Base-by-base conservation (phyloP, 2,113 vertebrate genomes). In the Xiphophorus couchianus region DNA sequence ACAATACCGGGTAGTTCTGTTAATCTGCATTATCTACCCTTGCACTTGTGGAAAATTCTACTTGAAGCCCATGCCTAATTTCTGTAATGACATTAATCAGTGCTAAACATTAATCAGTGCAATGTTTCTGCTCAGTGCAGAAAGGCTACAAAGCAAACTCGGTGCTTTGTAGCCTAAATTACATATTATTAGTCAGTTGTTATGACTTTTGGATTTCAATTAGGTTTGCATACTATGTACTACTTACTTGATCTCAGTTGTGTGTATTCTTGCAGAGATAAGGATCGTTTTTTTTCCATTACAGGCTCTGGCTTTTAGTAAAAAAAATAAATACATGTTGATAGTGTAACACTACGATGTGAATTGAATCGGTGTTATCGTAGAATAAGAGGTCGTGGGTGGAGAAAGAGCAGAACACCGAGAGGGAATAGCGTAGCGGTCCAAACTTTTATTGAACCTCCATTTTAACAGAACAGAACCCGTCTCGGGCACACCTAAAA, bases 251-350 rank as follows among this genome's bases (percentile, higher is more conserved):
- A 5, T 30, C 62, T 58, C 75, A 66, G 74, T 78, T 42, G 12
- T 54, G 30, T 4, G 25, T 30, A 33, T 68, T 70, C 80, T 81
- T 77, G 39, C 39, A 42, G 39, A 15, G 12, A 63, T 42, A 69
- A 70, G 33, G 14, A 29, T 80, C 79, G 51, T 66, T 78, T 71
- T 73, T 2, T 15, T 42, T 11, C 35, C 35, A 42, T 42, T 5
- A 42, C 30, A n/a, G 30, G 37, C 28, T 28, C 39, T 76, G 44
- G 25, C 68, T 78, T 79, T 90, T 91, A 74, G 80, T 80, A 76
- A 19, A 86, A 82, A 88, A 35, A 84, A 89, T 94, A 93, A 95
- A 94, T 93, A 90, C 73, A 85, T 81, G 90, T 91, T 84, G 74
- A 78, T 17, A 30, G 30, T 30, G 30, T 30, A 30, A 30, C 30